Base-by-base conservation (phyloP, 2,797 vertebrate genomes). In the Kryptopterus vitreolus region DNA sequence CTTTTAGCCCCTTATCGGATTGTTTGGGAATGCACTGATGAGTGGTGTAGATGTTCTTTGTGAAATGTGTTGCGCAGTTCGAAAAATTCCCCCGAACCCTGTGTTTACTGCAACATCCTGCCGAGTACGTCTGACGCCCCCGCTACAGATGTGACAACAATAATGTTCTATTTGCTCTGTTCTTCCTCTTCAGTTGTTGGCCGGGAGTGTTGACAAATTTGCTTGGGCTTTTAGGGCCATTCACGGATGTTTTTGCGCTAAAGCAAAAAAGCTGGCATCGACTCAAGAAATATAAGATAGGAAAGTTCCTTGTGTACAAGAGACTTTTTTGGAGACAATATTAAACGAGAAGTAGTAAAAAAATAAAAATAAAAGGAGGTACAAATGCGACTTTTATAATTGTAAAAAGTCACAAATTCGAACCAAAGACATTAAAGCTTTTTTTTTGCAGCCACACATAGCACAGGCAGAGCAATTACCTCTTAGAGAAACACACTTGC, bases 381-480 rank as follows among this genome's bases (percentile, higher is more conserved):
- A 43, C 7, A 43, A 43, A 43, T 43, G 38, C 38, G 7, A 22
- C 29, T 61, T 7, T 71, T 16, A 16, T 29, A 18, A 7, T 8
- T n/a, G 43, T 13, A 69, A n/a, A 68, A 52, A 50, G 46, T 50
- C 18, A 52, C 38, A 53, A 77, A 31, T 35, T 24, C 10, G 26
- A 4, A 33, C 22, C 55, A 61, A 33, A 52, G 22, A 16, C 18
- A 12, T 26, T 31, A 31, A 61, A 62, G 26, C 57, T 68, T 38
- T 76, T 59, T 33, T 78, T 18, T 76, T 58, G 79, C 15, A 76
- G 65, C 43, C 46, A 78, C 72, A 81, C 48, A 76, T 46, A 77
- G 69, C 62, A 78, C 55, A 81, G 59, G 22, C 65, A 76, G 55
- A 20, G 31, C 59, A 84, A 84, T 84, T 76, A 77, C 33, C 61